phyloP scores from a whole-genome alignment of 1,140 invertebrate genomes.

The Drosophila pallidifrons region DNA sequence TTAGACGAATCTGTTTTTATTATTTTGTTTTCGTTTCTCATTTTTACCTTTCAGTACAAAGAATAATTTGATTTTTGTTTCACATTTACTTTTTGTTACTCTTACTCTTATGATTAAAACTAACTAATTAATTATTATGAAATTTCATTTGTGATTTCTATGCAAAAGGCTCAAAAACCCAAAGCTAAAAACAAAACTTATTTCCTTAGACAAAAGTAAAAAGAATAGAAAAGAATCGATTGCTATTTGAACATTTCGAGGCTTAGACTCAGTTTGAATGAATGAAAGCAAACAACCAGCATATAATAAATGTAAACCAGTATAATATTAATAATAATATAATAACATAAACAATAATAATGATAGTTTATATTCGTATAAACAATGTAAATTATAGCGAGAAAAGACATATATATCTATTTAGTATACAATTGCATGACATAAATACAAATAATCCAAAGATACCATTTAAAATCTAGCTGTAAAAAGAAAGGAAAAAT shows the following conservation, averaged over 20 bases:
- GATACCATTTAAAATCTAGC: conserved; percentile 78
- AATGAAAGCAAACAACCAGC: conserved; percentile 19
- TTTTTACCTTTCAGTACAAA: conserved; percentile 78
- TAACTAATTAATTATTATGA: conserved; percentile 39
- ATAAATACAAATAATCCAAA: conserved; percentile 65
- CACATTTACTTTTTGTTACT: conserved; percentile 33
- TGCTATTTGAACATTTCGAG: conserved; percentile 59
- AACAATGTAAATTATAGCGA: conserved; percentile 66
- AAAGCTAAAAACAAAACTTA: conserved; percentile 27
- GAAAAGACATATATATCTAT: conserved; percentile 63
- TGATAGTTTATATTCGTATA: conserved; percentile 26
- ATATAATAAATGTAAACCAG: conserved; percentile 53
- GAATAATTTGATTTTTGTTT: conserved; percentile 59
- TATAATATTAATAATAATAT: conserved; percentile 50
- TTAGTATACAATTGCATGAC: conserved; percentile 69
- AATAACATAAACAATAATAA: conserved; percentile 23
- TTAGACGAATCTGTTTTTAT: conserved; percentile 17
- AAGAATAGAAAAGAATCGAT: conserved; percentile 33
- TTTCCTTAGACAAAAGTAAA: conserved; percentile 35
- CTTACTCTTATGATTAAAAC: conserved; percentile 18
- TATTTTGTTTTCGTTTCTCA: conserved; percentile 36
- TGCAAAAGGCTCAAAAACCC: conserved; percentile 60
- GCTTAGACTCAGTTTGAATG: conserved; percentile 48
- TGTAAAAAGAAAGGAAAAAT: conserved; percentile 76
- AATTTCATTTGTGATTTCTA: conserved; percentile 54